Conservation (phyloP, 2,888 invertebrate species). For the Exocentrus adspersus region DNA sequence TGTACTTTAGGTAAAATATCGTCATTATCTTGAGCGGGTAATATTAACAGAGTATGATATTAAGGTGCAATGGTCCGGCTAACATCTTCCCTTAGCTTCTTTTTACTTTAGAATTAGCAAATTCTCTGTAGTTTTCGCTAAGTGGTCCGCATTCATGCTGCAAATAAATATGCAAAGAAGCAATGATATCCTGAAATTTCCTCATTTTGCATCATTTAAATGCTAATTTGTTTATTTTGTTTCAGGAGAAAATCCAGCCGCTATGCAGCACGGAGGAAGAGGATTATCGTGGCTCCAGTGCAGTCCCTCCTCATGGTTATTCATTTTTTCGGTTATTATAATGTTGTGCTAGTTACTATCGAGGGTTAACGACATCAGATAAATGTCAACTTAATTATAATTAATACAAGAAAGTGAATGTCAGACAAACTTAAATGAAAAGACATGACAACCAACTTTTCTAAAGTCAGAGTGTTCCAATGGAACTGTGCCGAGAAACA, state of each 20-base stretch:
- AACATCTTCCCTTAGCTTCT: neutral
- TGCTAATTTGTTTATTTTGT: constrained; percentile 36
- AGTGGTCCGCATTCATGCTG: constrained; percentile 4
- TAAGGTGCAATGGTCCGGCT: neutral
- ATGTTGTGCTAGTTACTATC: constrained; percentile 58
- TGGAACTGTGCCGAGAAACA: neutral
- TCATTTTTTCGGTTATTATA: constrained; percentile 57
- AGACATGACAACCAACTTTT: constrained; percentile 6
- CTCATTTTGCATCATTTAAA: constrained; percentile 18
- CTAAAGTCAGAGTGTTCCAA: constrained; percentile 31
- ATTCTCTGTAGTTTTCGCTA: neutral
- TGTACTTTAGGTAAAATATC: too few relatives aligned
- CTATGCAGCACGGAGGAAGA: constrained; percentile 66
- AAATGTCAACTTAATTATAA: neutral
- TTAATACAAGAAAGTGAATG: constrained; percentile 5
- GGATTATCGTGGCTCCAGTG: constrained; percentile 63
- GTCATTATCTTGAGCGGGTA: too few relatives aligned
- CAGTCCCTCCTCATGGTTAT: constrained; percentile 62
- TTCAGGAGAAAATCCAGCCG: constrained; percentile 67
- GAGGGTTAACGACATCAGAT: neutral
- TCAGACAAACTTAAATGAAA: neutral
- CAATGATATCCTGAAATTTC: constrained; percentile 5
- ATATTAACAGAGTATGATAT: too few relatives aligned
- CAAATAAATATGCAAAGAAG: constrained; percentile 20
- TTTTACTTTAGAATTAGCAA: neutral